Conservation (phyloP, 2,113 vertebrate species). For the Eretmochelys imbricata region DNA sequence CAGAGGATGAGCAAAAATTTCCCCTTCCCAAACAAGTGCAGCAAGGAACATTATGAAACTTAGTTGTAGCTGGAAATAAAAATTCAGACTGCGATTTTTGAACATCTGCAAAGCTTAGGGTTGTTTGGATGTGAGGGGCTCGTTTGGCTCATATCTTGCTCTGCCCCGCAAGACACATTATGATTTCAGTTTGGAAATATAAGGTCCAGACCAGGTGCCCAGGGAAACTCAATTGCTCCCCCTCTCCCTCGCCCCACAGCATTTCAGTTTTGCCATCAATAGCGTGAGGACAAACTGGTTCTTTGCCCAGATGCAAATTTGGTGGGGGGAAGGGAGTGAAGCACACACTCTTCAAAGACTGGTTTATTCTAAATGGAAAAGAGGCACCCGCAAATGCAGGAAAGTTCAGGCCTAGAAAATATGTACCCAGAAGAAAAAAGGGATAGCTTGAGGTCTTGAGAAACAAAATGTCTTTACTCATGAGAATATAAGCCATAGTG, state of each 20-base stretch:
- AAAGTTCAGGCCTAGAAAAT: neutral
- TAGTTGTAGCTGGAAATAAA: neutral
- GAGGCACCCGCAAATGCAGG: rapidly evolving
- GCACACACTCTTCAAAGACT: neutral
- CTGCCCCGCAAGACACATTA: neutral
- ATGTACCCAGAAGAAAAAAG: neutral
- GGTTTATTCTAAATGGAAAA: neutral
- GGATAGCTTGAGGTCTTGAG: neutral
- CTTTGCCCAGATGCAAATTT: neutral
- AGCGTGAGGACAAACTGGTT: neutral
- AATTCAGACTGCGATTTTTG: neutral
- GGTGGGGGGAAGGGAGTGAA: neutral
- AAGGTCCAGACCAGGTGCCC: neutral
- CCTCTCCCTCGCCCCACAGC: rapidly evolving
- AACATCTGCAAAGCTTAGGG: neutral
- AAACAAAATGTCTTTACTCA: neutral
- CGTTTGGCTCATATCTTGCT: neutral
- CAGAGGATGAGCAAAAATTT: neutral
- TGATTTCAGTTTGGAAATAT: neutral
- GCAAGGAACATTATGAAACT: neutral
- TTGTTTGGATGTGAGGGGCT: neutral
- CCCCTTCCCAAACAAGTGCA: neutral
- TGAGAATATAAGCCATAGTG: neutral
- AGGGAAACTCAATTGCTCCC: neutral
- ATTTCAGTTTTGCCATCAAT: neutral